Base-by-base conservation (phyloP, 2,113 vertebrate genomes). In the Serinus canaria region DNA sequence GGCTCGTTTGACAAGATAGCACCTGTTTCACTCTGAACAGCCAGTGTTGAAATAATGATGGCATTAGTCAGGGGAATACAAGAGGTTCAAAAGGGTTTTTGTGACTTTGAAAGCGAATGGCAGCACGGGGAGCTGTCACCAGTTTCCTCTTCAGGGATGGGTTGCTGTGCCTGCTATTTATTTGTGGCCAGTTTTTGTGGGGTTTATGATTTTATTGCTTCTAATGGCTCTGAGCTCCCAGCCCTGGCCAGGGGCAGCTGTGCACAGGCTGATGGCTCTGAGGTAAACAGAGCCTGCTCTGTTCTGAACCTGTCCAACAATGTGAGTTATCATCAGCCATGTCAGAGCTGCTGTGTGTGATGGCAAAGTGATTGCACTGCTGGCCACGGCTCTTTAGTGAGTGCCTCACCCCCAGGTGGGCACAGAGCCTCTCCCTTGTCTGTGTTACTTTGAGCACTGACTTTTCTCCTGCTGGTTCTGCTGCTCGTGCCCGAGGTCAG, bases 1-100 rank as follows among this genome's bases (percentile, higher is more conserved):
- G 74, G 47, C 93, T 95, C 92, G 28, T 94, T 85, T 93, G 95
- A 95, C 87, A 94, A 89, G 79, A 67, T 43, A 74, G 94, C 92
- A 90, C 95, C 92, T 94, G 89, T 90, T 95, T 93, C 88, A 11
- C 66, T 68, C 93, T 81, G 81, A 94, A 87, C 90, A 94, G 96
- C 91, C 76, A 91, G 84, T n/a, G 64, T 68, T 87, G 79, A 86
- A 91, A 92, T 93, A 91, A 92, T 82, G 84, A 95, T 92, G 95
- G 94, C 59, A 68, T 91, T 84, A 74, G 86, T 68, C 84, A 87
- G 50, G 94, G 96, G 85, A 91, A 77, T 89, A 59, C 76, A 89
- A 30, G 70, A 63, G 68, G 89, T 94, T 95, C 95, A 93, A 86
- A 92, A 74, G 90, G 88, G 83, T 3, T 52, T 83, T 53, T 83